These are phyloP conservation scores for Meta bourneti DNA, from an alignment of 2,888 invertebrate genomes.

Conservation along the genomic window DNA sequence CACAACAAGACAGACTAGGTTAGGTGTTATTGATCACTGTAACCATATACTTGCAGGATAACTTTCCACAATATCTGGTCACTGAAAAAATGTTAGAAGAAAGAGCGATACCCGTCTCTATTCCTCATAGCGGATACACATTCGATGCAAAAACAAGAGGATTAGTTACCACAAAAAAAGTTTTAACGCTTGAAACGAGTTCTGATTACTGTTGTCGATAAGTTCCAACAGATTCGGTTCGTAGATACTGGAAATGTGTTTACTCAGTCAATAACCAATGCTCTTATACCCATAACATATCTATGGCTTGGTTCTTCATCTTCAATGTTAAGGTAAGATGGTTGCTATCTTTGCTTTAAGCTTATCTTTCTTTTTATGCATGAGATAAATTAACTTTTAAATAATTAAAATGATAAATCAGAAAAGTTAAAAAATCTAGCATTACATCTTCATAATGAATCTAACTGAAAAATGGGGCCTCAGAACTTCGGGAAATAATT, in stretches of 20 bases:
- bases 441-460: too few species aligned
- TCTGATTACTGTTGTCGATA: constrained; percentile 34
- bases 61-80: neutral
- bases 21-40: constrained; percentile 44
- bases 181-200: constrained; percentile 15
- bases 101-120: neutral
- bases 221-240: constrained; percentile 2
- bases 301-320: too few species aligned
- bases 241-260: constrained; percentile 7
- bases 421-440: too few species aligned
- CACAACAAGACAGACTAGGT: constrained; percentile 32
- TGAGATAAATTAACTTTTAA: too few species aligned
- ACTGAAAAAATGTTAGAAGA: neutral
- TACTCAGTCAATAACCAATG: neutral
- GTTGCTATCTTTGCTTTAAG: too few species aligned
- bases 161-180: constrained; percentile 57
- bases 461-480: too few species aligned
- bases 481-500: too few species aligned
- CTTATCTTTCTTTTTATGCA: too few species aligned
- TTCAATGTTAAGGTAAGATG: too few species aligned
- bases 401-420: too few species aligned
- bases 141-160: constrained; percentile 66
- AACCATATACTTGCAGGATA: constrained; percentile 53
- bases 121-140: constrained; percentile 29
- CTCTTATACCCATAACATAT: neutral